A percentile compares a stretch with the other conserved stretches of the same genome.
Evolutionary conservation across 2,113 vertebrate species (phyloP).

Genomic region (Scomber scombrus): DNA sequence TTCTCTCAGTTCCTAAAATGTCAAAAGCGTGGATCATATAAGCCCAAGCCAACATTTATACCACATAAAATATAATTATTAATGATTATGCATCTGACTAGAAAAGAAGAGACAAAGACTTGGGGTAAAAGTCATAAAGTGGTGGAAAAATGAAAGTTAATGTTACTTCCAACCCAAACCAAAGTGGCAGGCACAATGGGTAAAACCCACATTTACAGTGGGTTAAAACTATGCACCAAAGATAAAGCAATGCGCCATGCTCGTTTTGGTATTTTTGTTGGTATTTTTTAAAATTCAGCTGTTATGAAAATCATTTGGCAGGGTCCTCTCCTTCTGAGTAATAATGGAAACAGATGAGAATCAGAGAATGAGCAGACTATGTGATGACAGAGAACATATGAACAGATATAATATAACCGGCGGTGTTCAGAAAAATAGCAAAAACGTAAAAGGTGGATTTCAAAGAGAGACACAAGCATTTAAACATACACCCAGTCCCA

Average conservation of each 20-base stretch:
- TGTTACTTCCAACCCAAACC: conserved; percentile 7
- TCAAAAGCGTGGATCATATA: conserved; percentile 33
- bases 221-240: background rate
- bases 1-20: conserved; percentile 43
- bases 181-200: background rate
- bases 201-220: conserved; percentile 9
- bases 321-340: conserved; percentile 18
- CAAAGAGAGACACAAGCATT: conserved; percentile 41
- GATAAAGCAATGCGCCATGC: background rate
- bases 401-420: conserved; percentile 23
- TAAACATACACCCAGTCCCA: conserved; percentile 35
- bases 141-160: background rate
- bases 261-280: too few relatives aligned
- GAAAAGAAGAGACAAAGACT: conserved; percentile 22
- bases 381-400: conserved; percentile 31
- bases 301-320: conserved; percentile 16
- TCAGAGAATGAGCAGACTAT: conserved; percentile 35
- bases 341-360: conserved; percentile 33
- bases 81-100: background rate
- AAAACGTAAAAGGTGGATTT: conserved; percentile 31
- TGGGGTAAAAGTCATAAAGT: background rate
- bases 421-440: conserved; percentile 33
- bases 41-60: conserved; percentile 11
- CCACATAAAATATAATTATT: background rate
- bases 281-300: too few relatives aligned